Evolutionary conservation across 2,797 vertebrate species (phyloP).

Genomic region (Cottoperca gobio): DNA sequence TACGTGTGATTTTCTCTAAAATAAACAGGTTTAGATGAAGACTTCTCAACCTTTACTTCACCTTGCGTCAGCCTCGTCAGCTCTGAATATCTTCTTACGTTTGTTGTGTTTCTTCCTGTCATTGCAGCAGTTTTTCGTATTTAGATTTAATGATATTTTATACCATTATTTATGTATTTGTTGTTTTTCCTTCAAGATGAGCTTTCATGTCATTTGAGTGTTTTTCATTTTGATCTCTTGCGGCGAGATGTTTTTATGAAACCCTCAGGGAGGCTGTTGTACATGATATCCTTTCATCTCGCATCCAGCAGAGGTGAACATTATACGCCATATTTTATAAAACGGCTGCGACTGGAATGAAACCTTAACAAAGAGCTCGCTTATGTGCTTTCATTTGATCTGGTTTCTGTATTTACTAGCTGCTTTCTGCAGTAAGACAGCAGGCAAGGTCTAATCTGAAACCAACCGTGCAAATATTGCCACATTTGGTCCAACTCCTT

Average conservation of each 20-base stretch:
- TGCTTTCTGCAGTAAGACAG: slow-evolving; percentile 3
- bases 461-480: neutral
- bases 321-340: neutral
- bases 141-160: slow-evolving; percentile 2
- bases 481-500: neutral
- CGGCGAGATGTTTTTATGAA: slow-evolving; percentile 23
- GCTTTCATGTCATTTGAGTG: slow-evolving; percentile 35
- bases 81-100: no score
- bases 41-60: no score
- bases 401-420: neutral
- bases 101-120: no score
- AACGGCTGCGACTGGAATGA: neutral
- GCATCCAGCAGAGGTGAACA: slow-evolving; percentile 3
- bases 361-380: neutral
- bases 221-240: slow-evolving; percentile 36
- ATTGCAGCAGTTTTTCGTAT: neutral
- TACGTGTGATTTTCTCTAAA: no score
- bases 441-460: slow-evolving; percentile 3
- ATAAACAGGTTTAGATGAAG: no score
- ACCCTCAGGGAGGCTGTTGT: slow-evolving; percentile 15
- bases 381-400: slow-evolving; percentile 11
- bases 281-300: slow-evolving; percentile 19
- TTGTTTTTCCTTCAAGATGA: slow-evolving; percentile 18
- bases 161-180: neutral
- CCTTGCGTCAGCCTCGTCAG: no score